A percentile compares a stretch with the other conserved stretches of the same genome.
phyloP scores from a whole-genome alignment of 2,797 vertebrate species.

The Chloroceryle amazona region DNA sequence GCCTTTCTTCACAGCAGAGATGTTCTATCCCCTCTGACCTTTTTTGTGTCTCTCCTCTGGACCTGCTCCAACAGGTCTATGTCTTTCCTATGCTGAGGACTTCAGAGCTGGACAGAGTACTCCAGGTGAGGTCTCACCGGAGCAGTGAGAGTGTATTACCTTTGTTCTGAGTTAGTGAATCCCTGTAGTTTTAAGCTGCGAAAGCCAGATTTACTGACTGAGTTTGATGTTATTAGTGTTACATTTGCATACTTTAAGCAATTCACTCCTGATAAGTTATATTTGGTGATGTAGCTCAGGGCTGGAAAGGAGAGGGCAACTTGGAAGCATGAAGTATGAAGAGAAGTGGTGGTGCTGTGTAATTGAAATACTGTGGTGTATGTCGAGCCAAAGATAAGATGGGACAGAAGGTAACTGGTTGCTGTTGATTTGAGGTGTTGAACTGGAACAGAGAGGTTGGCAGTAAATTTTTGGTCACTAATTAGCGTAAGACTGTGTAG shows the following conservation, averaged over 20 bases:
- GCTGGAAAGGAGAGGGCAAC: neutral
- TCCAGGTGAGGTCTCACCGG: neutral
- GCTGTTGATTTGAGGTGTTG: rapidly evolving
- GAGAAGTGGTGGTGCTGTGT: neutral
- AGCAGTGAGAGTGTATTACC: neutral
- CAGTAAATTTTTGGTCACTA: neutral
- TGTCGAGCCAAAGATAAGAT: neutral
- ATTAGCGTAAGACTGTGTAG: neutral
- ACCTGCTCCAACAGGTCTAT: neutral
- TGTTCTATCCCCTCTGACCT: neutral
- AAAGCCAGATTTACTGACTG: neutral
- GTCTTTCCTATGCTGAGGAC: neutral
- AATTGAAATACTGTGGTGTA: rapidly evolving
- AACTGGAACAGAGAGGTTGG: rapidly evolving
- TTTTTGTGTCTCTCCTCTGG: neutral
- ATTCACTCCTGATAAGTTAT: neutral
- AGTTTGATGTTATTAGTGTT: neutral
- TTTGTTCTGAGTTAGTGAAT: neutral
- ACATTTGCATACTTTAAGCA: neutral
- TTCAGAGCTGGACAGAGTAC: no score
- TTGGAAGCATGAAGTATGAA: neutral
- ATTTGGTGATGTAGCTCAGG: neutral
- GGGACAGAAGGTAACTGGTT: neutral
- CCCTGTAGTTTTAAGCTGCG: neutral
- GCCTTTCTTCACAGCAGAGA: neutral